Evolutionary conservation across 2,797 vertebrate genomes (phyloP), one percentile per base, ranked within the genome.

Genomic region (Synaphobranchus kaupii): DNA sequence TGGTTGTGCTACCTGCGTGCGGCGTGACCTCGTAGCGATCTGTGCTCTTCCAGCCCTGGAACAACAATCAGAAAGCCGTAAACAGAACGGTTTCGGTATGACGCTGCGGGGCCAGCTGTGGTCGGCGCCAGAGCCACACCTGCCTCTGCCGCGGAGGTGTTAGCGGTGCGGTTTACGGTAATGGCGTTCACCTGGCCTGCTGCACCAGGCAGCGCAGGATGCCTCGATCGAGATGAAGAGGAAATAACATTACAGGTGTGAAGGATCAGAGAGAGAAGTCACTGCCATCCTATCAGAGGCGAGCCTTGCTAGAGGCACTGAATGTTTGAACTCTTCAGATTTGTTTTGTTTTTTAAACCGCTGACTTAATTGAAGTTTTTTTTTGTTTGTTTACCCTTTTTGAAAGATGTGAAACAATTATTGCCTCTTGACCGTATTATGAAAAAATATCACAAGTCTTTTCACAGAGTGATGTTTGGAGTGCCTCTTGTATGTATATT

Each of bases 171-270:
- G 82, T 54, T 73, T 47, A 12, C 22, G 39, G 81, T 82, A 25
- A 4, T 17, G 1, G 20, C 0, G 31, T 66, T 87, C 50, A 87
- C 86, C 86, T 87, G 81, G 50, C 31, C 22, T 5, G 22, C 34
- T 13, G 13, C 34, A 1, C 20, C 25, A 48, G 47, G 20, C 83
- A 10, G 28, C 25, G 54, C 63, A 84, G 81, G 86, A 87, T 87
- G 86, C 86, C 34, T 48, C 22, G 31, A 83, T 44, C 80, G 28
- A 84, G 86, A 84, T 87, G 3, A 52, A 84, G 48, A 22, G 39
- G 68, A 58, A 66, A 73, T 58, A 84, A 76, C 13, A 15, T 7
- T 2, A 22, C 86, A 84, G 82, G 31, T 68, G 63, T 71, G 48
- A 71, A n/a, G 44, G 52, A 56, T 84, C n/a, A 68, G 58, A 68